These are phyloP conservation scores for Babylonia areolata DNA, from an alignment of 1,140 invertebrate species.

Conservation along the genomic window DNA sequence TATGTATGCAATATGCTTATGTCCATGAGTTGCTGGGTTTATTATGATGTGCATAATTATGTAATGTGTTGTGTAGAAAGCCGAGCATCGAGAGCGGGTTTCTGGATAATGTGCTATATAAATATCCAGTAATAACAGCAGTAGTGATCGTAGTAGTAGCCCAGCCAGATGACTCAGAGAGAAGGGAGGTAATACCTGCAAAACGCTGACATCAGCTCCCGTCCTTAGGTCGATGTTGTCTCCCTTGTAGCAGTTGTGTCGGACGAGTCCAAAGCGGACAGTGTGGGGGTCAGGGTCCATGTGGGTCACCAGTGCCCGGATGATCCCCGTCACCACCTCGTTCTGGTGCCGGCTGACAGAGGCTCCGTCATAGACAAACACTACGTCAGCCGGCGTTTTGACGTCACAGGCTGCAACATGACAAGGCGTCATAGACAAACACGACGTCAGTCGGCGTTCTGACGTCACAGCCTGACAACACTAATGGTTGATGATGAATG, in stretches of 20 bases:
- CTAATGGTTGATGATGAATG: too few relatives aligned
- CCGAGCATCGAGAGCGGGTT: too few relatives aligned
- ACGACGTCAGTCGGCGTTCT: constrained; percentile 56
- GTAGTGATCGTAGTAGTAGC: too few relatives aligned
- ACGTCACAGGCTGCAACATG: constrained; percentile 37
- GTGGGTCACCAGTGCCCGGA: background rate
- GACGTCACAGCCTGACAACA: constrained; percentile 38
- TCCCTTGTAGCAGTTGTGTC: constrained; percentile 32
- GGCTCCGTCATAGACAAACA: constrained; percentile 57
- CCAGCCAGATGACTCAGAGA: background rate
- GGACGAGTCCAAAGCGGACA: constrained; percentile 19
- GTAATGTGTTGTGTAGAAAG: too few relatives aligned
- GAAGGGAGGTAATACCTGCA: constrained; percentile 14
- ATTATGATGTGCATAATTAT: too few relatives aligned
- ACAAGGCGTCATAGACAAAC: constrained; percentile 58
- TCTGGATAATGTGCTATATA: too few relatives aligned
- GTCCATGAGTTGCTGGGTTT: too few relatives aligned
- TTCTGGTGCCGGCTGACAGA: constrained; percentile 49
- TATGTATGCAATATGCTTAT: too few relatives aligned
- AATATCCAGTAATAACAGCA: too few relatives aligned
- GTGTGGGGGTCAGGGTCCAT: constrained; percentile 10
- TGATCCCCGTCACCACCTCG: constrained; percentile 23
- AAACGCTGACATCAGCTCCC: background rate
- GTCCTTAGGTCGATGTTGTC: constrained; percentile 4
- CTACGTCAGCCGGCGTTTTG: constrained; percentile 54